Evolutionary conservation across 2,113 vertebrate genomes (phyloP), one percentile per base, ranked within the genome.

Genomic region (Phainopepla nitens): DNA sequence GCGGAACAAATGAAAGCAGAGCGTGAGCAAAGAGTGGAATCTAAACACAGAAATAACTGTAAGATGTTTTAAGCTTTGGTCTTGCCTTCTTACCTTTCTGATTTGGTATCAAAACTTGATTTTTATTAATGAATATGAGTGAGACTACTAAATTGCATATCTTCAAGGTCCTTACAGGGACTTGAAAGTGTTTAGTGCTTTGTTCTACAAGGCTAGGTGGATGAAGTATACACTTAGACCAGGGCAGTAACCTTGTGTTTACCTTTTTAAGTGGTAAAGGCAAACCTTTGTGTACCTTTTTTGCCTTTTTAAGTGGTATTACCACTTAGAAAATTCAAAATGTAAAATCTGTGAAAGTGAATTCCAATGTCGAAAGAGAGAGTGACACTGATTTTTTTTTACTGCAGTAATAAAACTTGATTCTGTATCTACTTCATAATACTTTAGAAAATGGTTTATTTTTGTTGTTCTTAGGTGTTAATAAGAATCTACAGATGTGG

Each of bases 401-500:
- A 62, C 22, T 72, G 17, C 14, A 24, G 19, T 49, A 68, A 23
- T 58, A 57, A 73, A 91, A 49, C 5, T 6, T 51, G 22, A 6
- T 50, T 87, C 41, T 62, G 3, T 61, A 60, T 75, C 33, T 28
- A 5, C 28, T 93, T 81, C 69, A 7, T 79, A 68, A 31, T 62
- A 45, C 8, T 9, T 82, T 79, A 64, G 53, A n/a, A 58, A 87
- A 61, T 54, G 1, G 28, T 27, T 56, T 70, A 20, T 41, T 77
- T 82, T 82, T 41, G 71, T 82, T 68, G 22, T 92, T 96, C 87
- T 49, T 61, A 99, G 99, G 99, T 73, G 91, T 99, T 97, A 98
- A 99, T 96, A 98, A 99, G 98, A 99, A 99, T 97, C 91, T 99
- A 51, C 98, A 99, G 79, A 99, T 99, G 99, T 99, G 99, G 99